A percentile compares a stretch with the other conserved stretches of the same genome.
Conservation (phyloP, 1,140 invertebrate genomes). For the Drosophila pseudoananassae region DNA sequence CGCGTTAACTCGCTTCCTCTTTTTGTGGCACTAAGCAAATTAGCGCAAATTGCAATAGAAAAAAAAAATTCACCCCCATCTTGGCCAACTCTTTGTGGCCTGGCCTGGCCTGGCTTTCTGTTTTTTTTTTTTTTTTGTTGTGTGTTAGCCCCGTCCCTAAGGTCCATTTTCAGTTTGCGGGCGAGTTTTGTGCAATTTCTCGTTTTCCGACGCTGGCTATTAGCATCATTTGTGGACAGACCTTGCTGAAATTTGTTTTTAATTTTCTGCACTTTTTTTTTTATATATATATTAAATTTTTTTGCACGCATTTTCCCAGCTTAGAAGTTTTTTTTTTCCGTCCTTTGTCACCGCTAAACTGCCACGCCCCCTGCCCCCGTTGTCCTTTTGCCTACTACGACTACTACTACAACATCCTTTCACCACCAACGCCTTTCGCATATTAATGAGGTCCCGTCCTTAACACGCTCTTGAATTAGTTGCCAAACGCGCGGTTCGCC, state of each 20-base stretch:
- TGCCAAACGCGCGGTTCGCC: slow-evolving; percentile 46
- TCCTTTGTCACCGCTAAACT: slow-evolving; percentile 29
- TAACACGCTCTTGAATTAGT: slow-evolving; percentile 80
- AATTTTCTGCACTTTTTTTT: slow-evolving; percentile 26
- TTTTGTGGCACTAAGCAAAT: slow-evolving; percentile 17
- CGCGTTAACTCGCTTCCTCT: slow-evolving; percentile 26
- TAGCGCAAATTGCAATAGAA: slow-evolving; percentile 21
- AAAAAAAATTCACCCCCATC: slow-evolving; percentile 6
- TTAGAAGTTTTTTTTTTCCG: slow-evolving; percentile 4
- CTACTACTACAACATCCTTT: background rate
- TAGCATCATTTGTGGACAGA: slow-evolving; percentile 39
- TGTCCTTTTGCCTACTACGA: background rate
- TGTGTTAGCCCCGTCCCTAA: too few species aligned
- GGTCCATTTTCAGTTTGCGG: background rate
- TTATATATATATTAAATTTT: background rate
- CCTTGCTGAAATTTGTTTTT: slow-evolving; percentile 31
- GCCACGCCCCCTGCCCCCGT: slow-evolving; percentile 19
- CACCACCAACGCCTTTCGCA: slow-evolving; percentile 26
- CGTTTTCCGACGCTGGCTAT: slow-evolving; percentile 10
- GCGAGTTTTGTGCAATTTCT: slow-evolving; percentile 7
- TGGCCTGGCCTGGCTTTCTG: background rate
- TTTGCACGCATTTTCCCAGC: slow-evolving; percentile 17
- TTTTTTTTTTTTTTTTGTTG: too few species aligned
- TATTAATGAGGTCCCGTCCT: slow-evolving; percentile 73
- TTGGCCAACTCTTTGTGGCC: slow-evolving; percentile 18